Conservation (phyloP, 1,140 invertebrate species). For the Lerema accius region DNA sequence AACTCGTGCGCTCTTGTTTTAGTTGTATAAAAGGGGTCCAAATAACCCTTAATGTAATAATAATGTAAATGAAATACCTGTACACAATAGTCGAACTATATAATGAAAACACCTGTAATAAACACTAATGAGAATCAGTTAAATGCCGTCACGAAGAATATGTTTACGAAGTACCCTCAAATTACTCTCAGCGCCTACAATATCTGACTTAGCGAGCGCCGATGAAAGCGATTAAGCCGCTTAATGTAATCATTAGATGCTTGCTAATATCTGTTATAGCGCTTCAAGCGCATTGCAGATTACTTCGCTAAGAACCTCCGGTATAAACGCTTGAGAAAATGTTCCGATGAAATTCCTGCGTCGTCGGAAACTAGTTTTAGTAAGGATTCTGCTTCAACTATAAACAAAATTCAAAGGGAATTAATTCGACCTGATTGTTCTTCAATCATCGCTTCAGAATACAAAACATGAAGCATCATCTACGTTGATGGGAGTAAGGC, state of each 20-base stretch:
- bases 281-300: conserved; percentile 26
- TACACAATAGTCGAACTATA: no score
- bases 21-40: no score
- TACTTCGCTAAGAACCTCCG: conserved; percentile 18
- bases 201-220: conserved; percentile 18
- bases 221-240: conserved; percentile 26
- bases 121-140: conserved; percentile 10
- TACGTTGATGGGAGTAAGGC: no score
- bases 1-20: no score
- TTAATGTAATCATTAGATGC: conserved; percentile 33
- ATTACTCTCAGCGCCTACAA: conserved; percentile 22
- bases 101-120: no score
- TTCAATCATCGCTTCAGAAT: not conserved
- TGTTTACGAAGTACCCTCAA: conserved; percentile 17
- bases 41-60: no score
- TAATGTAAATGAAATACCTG: no score
- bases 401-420: no score
- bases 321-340: conserved; percentile 9
- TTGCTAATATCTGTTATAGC: conserved; percentile 28
- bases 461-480: no score
- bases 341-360: not conserved
- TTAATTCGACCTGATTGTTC: conserved; percentile 1
- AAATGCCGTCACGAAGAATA: no score
- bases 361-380: not conserved
- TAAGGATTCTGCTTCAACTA: not conserved